These are phyloP conservation scores for Drosophila melanogaster DNA, from an alignment of 1,140 invertebrate species.

Conservation along the genomic window Release_6_plus_ISO1_MT NC_004354.4:19745001-19745500, in stretches of 20 bases:
- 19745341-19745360: constrained; percentile 93
- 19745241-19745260: constrained; percentile 77
- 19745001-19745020: constrained; percentile 83
- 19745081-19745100: constrained; percentile 16
- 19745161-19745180: constrained; percentile 94
- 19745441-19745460: constrained; percentile 93
- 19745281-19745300: constrained; percentile 96
- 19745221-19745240: constrained; percentile 85
- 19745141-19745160: constrained; percentile 96
- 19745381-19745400: constrained; percentile 94
- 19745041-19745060: constrained; percentile 71
- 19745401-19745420: constrained; percentile 93
- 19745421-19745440: constrained; percentile 96
- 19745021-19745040: constrained; percentile 72
- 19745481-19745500: constrained; percentile 96
- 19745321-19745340: constrained; percentile 97
- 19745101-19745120: constrained; percentile 91
- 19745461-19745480: constrained; percentile 94
- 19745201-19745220: constrained; percentile 90
- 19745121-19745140: constrained; percentile 96
- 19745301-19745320: constrained; percentile 96
- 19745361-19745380: constrained; percentile 90
- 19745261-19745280: constrained; percentile 91
- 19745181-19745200: constrained; percentile 92
- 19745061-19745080: constrained; percentile 25